These are phyloP conservation scores for Macquaria ambigua DNA, from an alignment of 2,113 vertebrate species.

Conservation along the genomic window DNA sequence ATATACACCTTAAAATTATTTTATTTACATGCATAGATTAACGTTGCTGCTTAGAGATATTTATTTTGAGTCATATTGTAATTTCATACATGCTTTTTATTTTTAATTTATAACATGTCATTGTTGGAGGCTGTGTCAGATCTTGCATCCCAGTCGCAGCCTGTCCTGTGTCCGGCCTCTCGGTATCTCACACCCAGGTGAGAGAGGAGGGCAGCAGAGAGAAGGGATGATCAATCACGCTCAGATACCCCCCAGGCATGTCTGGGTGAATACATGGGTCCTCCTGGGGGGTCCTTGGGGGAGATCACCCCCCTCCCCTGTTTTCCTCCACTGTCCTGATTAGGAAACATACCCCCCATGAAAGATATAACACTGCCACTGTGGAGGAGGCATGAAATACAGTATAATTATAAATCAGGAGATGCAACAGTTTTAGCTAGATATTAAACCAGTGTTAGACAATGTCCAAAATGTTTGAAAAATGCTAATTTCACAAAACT, in stretches of 20 bases:
- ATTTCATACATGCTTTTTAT: background rate
- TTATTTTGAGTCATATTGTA: background rate
- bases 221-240: slow-evolving; percentile 76
- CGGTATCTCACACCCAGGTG: slow-evolving; percentile 83
- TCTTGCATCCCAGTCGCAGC: slow-evolving; percentile 27
- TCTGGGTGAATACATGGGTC: slow-evolving; percentile 77
- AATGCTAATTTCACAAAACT: background rate
- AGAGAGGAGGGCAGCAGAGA: slow-evolving; percentile 75
- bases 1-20: background rate
- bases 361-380: slow-evolving; percentile 35
- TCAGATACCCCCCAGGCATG: slow-evolving; percentile 72
- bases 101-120: background rate
- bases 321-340: slow-evolving; percentile 55
- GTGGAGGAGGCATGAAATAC: background rate
- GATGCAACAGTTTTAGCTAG: background rate
- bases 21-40: background rate
- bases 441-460: background rate
- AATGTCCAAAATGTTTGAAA: background rate
- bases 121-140: background rate
- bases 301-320: slow-evolving; percentile 77
- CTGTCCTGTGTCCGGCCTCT: slow-evolving; percentile 26
- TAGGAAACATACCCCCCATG: slow-evolving; percentile 36
- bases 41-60: background rate
- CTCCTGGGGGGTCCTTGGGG: slow-evolving; percentile 77
- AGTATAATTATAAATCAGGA: slow-evolving; percentile 5